A percentile compares a stretch with the other conserved stretches of the same genome.
Conservation (phyloP, 2,113 vertebrate genomes). For the Probosciger aterrimus region DNA sequence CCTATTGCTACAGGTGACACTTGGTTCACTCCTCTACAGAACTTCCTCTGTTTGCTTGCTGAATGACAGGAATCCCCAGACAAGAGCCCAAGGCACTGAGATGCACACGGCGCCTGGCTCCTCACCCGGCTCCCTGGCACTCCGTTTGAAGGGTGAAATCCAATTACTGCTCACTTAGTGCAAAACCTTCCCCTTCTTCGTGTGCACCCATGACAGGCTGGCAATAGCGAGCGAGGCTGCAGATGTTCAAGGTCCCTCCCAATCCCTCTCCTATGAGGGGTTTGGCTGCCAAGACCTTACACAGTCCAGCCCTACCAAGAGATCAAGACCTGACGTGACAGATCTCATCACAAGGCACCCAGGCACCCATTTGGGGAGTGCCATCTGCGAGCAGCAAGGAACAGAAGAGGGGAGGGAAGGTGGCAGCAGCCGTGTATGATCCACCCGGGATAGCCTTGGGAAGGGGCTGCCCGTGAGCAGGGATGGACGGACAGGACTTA, state of each 20-base stretch:
- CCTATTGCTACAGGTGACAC: rapidly evolving
- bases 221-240: background rate
- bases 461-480: background rate
- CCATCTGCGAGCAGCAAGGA: background rate
- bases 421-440: rapidly evolving
- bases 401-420: background rate
- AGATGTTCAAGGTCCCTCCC: background rate
- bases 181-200: background rate
- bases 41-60: background rate
- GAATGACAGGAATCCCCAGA: background rate
- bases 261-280: rapidly evolving
- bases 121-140: background rate
- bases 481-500: conserved; percentile 23
- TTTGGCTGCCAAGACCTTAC: background rate
- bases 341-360: background rate
- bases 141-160: background rate
- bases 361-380: rapidly evolving
- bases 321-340: rapidly evolving
- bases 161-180: background rate
- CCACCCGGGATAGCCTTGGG: rapidly evolving
- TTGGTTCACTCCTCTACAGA: background rate
- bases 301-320: background rate
- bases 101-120: background rate
- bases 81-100: background rate
- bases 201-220: background rate